phyloP scores from a whole-genome alignment of 2,797 vertebrate genomes.

The Liparis tanakae region DNA sequence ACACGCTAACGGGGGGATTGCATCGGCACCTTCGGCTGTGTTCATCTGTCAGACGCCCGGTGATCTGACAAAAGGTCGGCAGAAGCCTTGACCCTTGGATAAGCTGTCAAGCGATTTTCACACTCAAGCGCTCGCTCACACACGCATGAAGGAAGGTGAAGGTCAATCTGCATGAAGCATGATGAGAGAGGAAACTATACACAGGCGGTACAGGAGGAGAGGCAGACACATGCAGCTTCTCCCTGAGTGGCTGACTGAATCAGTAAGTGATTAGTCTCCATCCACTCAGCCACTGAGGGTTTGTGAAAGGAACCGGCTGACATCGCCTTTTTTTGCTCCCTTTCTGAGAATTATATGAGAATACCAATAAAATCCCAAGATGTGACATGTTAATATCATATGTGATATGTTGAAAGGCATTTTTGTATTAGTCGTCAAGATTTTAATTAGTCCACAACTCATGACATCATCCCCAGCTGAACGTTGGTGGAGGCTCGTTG shows the following conservation, averaged over 20 bases:
- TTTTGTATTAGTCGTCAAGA: not conserved
- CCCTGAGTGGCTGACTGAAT: conserved; percentile 42
- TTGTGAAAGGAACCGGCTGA: conserved; percentile 46
- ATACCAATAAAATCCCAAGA: not conserved
- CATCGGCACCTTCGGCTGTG: conserved; percentile 31
- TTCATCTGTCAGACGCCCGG: conserved; percentile 57
- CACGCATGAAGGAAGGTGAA: conserved; percentile 53
- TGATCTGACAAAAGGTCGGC: conserved; percentile 54
- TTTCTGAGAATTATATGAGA: conserved; percentile 14
- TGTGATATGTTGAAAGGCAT: too few relatives aligned
- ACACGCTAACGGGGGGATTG: conserved; percentile 23
- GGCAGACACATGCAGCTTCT: conserved; percentile 35
- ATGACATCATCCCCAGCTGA: not conserved
- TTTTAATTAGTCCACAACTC: not conserved
- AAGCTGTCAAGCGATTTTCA: conserved; percentile 58
- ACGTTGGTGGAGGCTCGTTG: not conserved
- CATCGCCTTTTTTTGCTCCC: conserved; percentile 15
- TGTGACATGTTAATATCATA: not conserved
- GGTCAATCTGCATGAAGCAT: conserved; percentile 45
- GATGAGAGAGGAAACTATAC: conserved; percentile 24
- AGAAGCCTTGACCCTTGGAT: conserved; percentile 63
- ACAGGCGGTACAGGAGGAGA: conserved; percentile 20
- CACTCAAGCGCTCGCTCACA: conserved; percentile 42
- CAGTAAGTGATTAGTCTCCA: conserved; percentile 39
- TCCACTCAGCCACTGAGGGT: conserved; percentile 38